A percentile compares a stretch with the other conserved stretches of the same genome.
phyloP scores from a whole-genome alignment of 1,140 invertebrate species.

The Calliphora vicina region DNA sequence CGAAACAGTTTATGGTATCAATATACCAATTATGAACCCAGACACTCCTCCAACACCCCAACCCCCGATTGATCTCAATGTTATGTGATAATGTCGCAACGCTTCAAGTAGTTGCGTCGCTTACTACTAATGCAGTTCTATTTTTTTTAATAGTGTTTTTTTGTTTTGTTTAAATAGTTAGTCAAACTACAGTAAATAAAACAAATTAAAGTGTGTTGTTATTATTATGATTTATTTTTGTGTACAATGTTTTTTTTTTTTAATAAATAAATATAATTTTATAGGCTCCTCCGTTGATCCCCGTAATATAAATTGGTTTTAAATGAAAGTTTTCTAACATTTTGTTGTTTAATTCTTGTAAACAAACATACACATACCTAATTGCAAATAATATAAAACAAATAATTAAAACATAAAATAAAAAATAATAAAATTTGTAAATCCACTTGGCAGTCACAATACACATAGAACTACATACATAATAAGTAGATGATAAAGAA shows the following conservation, averaged over 20 bases:
- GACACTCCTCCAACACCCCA: background rate
- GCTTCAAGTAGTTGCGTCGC: conserved; percentile 22
- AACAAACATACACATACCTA: background rate
- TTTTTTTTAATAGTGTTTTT: background rate
- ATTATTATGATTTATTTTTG: conserved; percentile 19
- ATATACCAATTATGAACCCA: too few species aligned
- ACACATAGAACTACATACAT: too few species aligned
- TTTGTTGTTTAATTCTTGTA: background rate
- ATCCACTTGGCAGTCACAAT: background rate
- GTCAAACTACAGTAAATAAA: conserved; percentile 17
- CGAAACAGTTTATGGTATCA: too few species aligned
- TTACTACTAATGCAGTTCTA: conserved; percentile 25
- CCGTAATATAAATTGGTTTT: too few species aligned
- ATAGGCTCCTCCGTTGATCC: background rate
- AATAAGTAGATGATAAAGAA: too few species aligned
- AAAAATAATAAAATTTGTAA: background rate
- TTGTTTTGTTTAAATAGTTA: conserved; percentile 20
- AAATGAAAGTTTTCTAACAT: background rate
- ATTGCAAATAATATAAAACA: background rate
- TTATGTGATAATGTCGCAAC: conserved; percentile 32
- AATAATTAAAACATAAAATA: background rate
- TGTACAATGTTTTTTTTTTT: background rate
- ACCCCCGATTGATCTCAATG: conserved; percentile 30
- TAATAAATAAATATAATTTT: too few species aligned
- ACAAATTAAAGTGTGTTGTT: background rate